Conservation (phyloP, 2,888 invertebrate genomes). For the Polydrusus pterygomalis region DNA sequence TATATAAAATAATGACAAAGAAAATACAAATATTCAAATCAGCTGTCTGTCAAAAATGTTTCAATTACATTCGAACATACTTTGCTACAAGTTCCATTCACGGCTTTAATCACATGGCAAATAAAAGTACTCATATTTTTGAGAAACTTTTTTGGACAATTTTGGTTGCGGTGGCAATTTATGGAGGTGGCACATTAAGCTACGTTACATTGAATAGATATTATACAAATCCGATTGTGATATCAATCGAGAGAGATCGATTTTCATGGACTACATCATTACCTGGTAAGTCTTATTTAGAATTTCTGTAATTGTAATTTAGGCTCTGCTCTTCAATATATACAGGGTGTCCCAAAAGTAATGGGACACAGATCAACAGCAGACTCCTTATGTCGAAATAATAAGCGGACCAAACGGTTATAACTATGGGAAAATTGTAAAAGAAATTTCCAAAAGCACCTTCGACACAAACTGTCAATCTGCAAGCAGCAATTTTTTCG, state of each 20-base stretch:
- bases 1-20: not conserved
- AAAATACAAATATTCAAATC: not conserved
- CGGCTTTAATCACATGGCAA: constrained; percentile 63
- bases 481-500: no score
- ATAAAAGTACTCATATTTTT: constrained; percentile 57
- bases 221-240: constrained; percentile 82
- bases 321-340: no score
- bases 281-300: constrained; percentile 73
- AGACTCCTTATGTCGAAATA: no score
- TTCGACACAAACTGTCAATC: no score
- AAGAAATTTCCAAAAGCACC: no score
- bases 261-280: constrained; percentile 83
- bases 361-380: no score
- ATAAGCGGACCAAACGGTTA: no score
- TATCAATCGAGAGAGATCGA: constrained; percentile 83
- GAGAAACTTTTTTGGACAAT: constrained; percentile 66
- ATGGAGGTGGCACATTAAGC: constrained; percentile 69
- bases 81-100: constrained; percentile 66
- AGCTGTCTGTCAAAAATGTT: not conserved
- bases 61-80: constrained; percentile 53
- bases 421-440: no score
- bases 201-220: constrained; percentile 79
- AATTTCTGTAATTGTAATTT: no score
- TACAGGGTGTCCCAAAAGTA: no score
- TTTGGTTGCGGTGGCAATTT: constrained; percentile 63